Evolutionary conservation across 2,797 vertebrate genomes (phyloP), one percentile per base, ranked within the genome.

Genomic region (Syngnathus acus): DNA sequence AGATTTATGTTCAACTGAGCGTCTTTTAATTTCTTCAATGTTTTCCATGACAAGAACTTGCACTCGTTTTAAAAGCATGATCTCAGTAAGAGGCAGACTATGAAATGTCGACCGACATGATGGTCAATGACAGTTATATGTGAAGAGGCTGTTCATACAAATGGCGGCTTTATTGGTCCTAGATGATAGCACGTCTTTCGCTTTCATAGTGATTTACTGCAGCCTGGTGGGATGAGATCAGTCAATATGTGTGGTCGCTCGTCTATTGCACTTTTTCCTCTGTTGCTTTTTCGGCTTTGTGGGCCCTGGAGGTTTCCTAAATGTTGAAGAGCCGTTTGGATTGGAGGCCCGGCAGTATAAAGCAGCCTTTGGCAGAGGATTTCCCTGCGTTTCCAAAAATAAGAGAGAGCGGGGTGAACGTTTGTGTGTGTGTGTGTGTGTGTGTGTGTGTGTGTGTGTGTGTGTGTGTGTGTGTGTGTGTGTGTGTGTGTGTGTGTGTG

Each of bases 161-260:
- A 83, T 77, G 70, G n/a, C 65, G 47, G 67, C 85, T 91, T 90
- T 91, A 93, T 89, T 84, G 81, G 83, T 91, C 87, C 91, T 90
- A 89, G 84, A 90, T 90, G 91, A 87, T 92, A 87, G 89, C 90
- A 91, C 93, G 88, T 89, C 88, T 89, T 91, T 86, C 86, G 90
- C 84, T 86, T 89, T 92, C 90, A 86, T 91, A 89, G 90, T 93
- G 93, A 94, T 95, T 95, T 95, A 94, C 93, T 90, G 90, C 73
- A 80, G 89, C 90, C 80, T 89, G 85, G 90, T 78, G 85, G 90
- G 91, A 90, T 92, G 92, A 93, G 90, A 85, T 91, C 92, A 90
- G 91, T 90, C 91, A 90, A 91, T 83, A 82, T 89, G 83, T 92
- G 89, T 84, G 86, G 84, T 89, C 89, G 91, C 86, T 68, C 82